A percentile compares a stretch with the other conserved stretches of the same genome.
phyloP scores from a whole-genome alignment of 2,888 invertebrate species.

The Taenaris catops region DNA sequence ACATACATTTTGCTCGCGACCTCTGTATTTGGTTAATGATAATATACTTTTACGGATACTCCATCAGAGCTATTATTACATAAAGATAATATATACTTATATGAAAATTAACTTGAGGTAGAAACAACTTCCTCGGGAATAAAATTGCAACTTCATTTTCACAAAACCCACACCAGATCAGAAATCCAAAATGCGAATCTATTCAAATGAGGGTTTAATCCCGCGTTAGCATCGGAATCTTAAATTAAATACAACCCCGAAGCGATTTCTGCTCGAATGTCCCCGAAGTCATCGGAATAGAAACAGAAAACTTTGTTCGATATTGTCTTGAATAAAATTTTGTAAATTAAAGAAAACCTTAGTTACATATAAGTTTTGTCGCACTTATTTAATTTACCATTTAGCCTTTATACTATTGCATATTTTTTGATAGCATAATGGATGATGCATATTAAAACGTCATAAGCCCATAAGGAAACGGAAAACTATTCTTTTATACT shows the following conservation, averaged over 20 bases:
- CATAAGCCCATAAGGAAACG: too few relatives aligned
- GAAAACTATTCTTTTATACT: too few relatives aligned
- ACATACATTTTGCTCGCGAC: too few relatives aligned
- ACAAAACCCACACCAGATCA: constrained; percentile 2
- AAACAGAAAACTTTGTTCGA: constrained; percentile 5
- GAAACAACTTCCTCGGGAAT: not conserved
- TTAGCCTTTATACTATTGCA: too few relatives aligned
- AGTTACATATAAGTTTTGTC: not conserved
- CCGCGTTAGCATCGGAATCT: constrained; percentile 18
- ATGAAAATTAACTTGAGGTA: too few relatives aligned
- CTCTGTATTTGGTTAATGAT: too few relatives aligned
- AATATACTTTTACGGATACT: too few relatives aligned
- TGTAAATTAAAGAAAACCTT: not conserved
- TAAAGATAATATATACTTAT: too few relatives aligned
- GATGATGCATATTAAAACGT: not conserved
- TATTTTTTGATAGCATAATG: not conserved
- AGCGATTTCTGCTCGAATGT: constrained; percentile 6
- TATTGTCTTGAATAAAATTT: constrained; percentile 1
- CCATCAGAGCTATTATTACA: too few relatives aligned
- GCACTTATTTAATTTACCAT: too few relatives aligned
- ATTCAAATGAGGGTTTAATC: constrained; percentile 22
- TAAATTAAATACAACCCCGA: constrained; percentile 20
- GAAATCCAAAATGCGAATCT: constrained; percentile 13
- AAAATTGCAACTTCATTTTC: constrained; percentile 11
- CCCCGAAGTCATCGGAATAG: constrained; percentile 3